These are phyloP conservation scores for Macrotus californicus DNA, from an alignment of 2,113 vertebrate species.

Conservation along the genomic window DNA sequence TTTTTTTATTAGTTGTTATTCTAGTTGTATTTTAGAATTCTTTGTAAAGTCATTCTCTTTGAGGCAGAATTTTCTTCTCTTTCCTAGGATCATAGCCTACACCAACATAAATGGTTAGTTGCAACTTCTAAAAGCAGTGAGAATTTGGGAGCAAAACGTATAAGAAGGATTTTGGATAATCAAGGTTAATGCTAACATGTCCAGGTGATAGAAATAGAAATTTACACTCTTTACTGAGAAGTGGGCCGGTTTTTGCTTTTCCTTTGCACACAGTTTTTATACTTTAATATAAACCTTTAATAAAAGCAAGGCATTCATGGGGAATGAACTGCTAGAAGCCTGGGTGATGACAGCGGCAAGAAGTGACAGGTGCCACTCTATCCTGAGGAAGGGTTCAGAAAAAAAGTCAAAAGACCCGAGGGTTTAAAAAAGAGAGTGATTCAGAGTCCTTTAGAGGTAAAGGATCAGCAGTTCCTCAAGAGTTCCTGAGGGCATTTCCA, in stretches of 20 bases:
- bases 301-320: background rate
- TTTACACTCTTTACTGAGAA: background rate
- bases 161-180: background rate
- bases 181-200: background rate
- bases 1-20: background rate
- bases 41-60: background rate
- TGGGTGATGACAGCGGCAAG: background rate
- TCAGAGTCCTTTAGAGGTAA: background rate
- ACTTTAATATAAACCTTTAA: background rate
- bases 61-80: background rate
- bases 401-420: background rate
- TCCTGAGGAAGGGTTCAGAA: background rate
- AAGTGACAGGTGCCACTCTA: background rate
- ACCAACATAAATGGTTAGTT: background rate
- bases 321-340: background rate
- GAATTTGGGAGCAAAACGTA: background rate
- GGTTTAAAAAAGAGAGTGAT: background rate
- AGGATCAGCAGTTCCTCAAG: background rate
- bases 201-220: background rate
- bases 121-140: background rate
- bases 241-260: background rate
- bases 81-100: background rate
- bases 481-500: background rate
- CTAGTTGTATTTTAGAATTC: background rate
- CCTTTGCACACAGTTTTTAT: background rate